These are phyloP conservation scores for Dromococcyx pavoninus DNA, from an alignment of 2,797 vertebrate genomes.

Conservation along the genomic window DNA sequence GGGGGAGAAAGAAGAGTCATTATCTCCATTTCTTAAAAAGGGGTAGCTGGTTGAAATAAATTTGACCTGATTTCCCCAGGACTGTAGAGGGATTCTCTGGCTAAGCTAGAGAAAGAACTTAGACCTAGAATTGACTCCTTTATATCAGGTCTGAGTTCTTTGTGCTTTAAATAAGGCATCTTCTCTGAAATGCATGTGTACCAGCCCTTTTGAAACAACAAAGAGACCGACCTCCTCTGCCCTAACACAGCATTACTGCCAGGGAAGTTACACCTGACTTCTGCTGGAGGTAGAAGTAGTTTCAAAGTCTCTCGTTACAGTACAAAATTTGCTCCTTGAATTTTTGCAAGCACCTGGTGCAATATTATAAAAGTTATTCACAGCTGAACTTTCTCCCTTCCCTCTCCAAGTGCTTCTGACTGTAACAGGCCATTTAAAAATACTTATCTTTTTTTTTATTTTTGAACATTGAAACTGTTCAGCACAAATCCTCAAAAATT, in stretches of 20 bases:
- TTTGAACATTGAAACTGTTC: neutral
- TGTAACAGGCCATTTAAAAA: constrained; percentile 43
- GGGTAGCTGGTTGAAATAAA: neutral
- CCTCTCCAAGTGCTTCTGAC: neutral
- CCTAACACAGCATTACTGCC: neutral
- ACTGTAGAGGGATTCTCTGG: neutral
- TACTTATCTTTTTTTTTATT: neutral
- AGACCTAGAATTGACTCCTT: neutral
- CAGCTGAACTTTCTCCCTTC: neutral
- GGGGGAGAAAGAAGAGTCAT: neutral
- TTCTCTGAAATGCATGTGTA: neutral
- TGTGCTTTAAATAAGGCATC: neutral
- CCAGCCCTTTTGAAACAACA: neutral
- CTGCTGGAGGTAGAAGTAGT: neutral
- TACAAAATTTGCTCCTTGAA: neutral
- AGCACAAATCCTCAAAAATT: constrained; percentile 26
- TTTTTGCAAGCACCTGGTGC: neutral
- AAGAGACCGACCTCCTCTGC: neutral
- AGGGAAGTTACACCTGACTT: neutral
- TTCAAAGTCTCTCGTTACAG: neutral
- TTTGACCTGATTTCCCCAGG: neutral
- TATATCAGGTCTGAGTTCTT: neutral
- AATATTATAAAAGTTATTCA: neutral
- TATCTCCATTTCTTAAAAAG: neutral
- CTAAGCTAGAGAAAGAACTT: neutral